These are phyloP conservation scores for Petrolisthes cinctipes DNA, from an alignment of 2,888 invertebrate genomes.

Conservation along the genomic window DNA sequence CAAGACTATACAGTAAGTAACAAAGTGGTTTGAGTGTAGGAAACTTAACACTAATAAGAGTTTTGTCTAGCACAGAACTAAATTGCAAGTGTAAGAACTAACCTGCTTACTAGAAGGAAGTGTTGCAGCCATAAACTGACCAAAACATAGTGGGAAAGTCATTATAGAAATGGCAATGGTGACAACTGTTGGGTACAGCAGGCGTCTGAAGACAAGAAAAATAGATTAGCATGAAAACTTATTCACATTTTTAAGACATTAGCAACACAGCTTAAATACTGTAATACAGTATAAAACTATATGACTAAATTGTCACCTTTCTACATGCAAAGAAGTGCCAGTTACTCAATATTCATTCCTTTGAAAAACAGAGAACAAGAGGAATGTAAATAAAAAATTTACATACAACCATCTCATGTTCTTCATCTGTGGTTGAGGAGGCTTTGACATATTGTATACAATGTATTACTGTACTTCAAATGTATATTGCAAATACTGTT, in stretches of 20 bases:
- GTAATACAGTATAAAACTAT: neutral
- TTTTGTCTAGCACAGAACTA: too few relatives aligned
- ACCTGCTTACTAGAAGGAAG: constrained; percentile 60
- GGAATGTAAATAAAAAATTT: neutral
- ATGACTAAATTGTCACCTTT: neutral
- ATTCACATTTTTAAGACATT: neutral
- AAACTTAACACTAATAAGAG: too few relatives aligned
- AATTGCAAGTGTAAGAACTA: neutral
- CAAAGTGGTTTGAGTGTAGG: neutral
- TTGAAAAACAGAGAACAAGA: neutral
- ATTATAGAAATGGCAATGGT: constrained; percentile 86
- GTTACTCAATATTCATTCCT: too few relatives aligned
- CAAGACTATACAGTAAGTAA: neutral
- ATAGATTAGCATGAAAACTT: neutral
- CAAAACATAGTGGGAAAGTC: constrained; percentile 93
- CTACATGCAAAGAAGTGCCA: neutral
- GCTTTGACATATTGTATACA: too few relatives aligned
- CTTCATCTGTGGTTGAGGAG: too few relatives aligned
- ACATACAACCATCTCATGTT: too few relatives aligned
- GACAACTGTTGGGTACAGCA: constrained; percentile 94
- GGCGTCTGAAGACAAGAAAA: constrained; percentile 74
- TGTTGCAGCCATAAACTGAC: constrained; percentile 80
- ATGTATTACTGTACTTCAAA: too few relatives aligned
- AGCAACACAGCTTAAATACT: neutral
- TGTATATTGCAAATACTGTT: too few relatives aligned